A percentile compares a stretch with the other conserved stretches of the same genome.
These are phyloP conservation scores for Hydroisotoma schaefferi DNA, from an alignment of 2,888 invertebrate genomes.

Conservation along the genomic window DNA sequence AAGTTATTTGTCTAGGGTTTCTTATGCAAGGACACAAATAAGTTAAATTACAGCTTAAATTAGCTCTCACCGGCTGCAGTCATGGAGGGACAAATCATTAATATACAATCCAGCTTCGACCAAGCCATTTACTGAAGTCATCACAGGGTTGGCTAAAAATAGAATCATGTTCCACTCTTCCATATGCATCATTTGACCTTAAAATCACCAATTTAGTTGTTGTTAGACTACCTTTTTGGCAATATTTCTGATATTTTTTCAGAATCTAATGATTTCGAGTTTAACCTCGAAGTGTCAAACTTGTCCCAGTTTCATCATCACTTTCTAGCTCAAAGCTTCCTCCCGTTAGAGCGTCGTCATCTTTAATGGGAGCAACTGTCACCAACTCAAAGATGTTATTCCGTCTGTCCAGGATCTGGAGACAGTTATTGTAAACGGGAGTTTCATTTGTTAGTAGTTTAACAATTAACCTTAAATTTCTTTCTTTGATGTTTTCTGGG, in stretches of 20 bases:
- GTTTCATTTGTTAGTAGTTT: no score
- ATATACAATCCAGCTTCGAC: conserved; percentile 91
- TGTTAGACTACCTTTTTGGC: background rate
- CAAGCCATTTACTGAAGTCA: conserved; percentile 64
- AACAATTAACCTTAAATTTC: no score
- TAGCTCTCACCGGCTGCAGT: conserved; percentile 79
- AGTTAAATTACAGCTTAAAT: no score
- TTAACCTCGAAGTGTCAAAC: conserved; percentile 14
- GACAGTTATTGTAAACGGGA: background rate
- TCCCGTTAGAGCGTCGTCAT: conserved; percentile 53
- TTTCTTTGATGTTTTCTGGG: background rate
- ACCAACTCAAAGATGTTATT: conserved; percentile 96
- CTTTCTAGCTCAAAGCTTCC: conserved; percentile 60
- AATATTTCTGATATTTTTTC: background rate
- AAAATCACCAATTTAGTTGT: no score
- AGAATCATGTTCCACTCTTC: conserved; percentile 97
- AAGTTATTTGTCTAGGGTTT: background rate
- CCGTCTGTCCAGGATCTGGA: conserved; percentile 84
- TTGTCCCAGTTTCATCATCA: conserved; percentile 33
- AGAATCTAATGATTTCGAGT: no score
- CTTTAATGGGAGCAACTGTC: conserved; percentile 80
- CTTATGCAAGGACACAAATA: no score
- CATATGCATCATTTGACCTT: conserved; percentile 99
- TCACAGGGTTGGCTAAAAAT: conserved; percentile 61
- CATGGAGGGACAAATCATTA: conserved; percentile 98